Evolutionary conservation across 2,797 vertebrate species (phyloP).

Genomic region (Microcaecilia unicolor): DNA sequence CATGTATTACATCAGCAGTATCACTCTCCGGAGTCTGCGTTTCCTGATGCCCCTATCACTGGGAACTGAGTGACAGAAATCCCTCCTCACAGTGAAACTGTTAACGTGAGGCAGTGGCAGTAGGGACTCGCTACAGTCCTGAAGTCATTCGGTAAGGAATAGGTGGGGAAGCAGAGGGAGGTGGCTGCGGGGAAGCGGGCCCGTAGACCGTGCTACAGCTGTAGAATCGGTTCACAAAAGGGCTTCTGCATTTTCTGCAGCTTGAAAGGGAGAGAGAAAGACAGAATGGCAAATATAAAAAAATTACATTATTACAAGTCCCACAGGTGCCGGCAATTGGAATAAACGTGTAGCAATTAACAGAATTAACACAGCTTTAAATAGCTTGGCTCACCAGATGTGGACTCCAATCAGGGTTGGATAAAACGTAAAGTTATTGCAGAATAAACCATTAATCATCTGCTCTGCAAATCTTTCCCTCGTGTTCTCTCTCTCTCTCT

Average conservation of each 20-base stretch:
- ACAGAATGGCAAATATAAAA: slow-evolving; percentile 13
- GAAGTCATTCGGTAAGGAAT: too few species aligned
- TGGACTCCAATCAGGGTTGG: slow-evolving; percentile 49
- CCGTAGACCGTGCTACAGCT: too few species aligned
- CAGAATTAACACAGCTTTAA: slow-evolving; percentile 72
- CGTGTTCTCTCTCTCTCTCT: slow-evolving; percentile 39
- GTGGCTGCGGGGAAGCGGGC: too few species aligned
- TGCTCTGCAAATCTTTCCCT: slow-evolving; percentile 43
- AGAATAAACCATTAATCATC: slow-evolving; percentile 65
- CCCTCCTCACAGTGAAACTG: too few species aligned
- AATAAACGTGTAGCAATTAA: slow-evolving; percentile 64
- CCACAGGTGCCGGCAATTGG: slow-evolving; percentile 58
- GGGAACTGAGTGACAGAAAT: too few species aligned
- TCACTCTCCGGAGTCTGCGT: too few species aligned
- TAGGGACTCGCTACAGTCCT: too few species aligned
- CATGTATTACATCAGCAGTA: too few species aligned
- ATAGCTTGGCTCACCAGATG: slow-evolving; percentile 63
- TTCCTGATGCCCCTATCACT: too few species aligned
- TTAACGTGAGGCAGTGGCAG: too few species aligned
- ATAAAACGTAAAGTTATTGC: slow-evolving; percentile 65
- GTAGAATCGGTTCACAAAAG: too few species aligned
- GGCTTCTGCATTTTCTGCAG: slow-evolving; percentile 22
- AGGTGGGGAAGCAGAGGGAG: too few species aligned
- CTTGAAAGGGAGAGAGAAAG: slow-evolving; percentile 1
- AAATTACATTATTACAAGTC: slow-evolving; percentile 47